phyloP scores from a whole-genome alignment of 2,888 invertebrate species.

The Hypena proboscidalis region DNA sequence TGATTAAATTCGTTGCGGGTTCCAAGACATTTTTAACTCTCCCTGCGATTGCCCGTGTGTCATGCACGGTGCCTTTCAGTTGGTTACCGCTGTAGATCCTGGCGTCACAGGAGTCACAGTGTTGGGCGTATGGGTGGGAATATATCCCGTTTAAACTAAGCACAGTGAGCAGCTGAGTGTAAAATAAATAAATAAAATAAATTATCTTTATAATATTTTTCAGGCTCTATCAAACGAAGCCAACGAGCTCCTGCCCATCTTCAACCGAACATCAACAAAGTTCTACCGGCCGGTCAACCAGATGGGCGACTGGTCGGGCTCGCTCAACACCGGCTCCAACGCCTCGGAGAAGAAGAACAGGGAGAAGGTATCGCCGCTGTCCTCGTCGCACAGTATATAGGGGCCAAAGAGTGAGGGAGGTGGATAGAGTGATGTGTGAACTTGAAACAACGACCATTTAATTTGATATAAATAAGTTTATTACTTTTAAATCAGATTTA shows the following conservation, averaged over 20 bases:
- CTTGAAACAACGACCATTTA: too few species aligned
- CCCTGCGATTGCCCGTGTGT: too few species aligned
- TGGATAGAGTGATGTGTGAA: background rate
- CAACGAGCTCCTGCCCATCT: constrained; percentile 97
- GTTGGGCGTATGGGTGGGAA: too few species aligned
- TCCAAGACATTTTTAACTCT: too few species aligned
- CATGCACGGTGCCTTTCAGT: too few species aligned
- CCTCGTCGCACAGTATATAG: constrained; percentile 59
- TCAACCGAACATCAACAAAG: constrained; percentile 97
- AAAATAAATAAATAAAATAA: too few species aligned
- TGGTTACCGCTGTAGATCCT: too few species aligned
- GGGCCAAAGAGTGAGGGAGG: constrained; percentile 28
- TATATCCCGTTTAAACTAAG: too few species aligned
- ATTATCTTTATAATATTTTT: background rate
- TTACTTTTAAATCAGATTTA: too few species aligned
- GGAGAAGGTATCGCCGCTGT: constrained; percentile 62
- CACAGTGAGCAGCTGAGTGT: background rate
- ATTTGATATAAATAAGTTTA: too few species aligned
- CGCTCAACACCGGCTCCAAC: constrained; percentile 57
- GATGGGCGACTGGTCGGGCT: constrained; percentile 94
- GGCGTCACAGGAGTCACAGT: too few species aligned
- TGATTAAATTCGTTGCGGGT: too few species aligned
- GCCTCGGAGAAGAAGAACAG: constrained; percentile 52
- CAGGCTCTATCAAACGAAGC: constrained; percentile 98
- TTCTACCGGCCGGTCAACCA: constrained; percentile 94